phyloP scores from a whole-genome alignment of 2,797 vertebrate genomes.

The Pristis pectinata region DNA sequence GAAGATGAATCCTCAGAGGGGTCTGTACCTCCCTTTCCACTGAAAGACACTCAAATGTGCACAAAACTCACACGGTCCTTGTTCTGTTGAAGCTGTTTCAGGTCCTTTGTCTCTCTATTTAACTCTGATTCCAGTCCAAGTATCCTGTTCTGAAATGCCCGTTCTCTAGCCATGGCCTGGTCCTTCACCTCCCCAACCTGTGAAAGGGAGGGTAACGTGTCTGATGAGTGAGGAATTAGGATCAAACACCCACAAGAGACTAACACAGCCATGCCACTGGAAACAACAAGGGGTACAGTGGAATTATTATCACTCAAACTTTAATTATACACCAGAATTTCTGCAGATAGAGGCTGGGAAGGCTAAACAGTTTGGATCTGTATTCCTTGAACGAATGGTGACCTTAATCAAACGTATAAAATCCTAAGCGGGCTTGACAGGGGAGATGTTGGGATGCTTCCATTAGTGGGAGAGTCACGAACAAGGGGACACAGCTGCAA shows the following conservation, averaged over 20 bases:
- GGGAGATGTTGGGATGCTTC: too few relatives aligned
- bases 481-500: too few relatives aligned
- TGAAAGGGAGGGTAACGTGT: conserved; percentile 40
- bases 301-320: not conserved
- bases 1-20: too few relatives aligned
- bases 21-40: not conserved
- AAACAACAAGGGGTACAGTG: not conserved
- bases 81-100: conserved; percentile 59
- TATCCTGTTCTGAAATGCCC: conserved; percentile 64
- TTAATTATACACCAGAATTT: not conserved
- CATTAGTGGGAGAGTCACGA: too few relatives aligned
- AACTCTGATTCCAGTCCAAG: conserved; percentile 68
- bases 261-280: too few relatives aligned
- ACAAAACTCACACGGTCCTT: conserved; percentile 63
- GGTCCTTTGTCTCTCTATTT: conserved; percentile 61
- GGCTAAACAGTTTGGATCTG: too few relatives aligned
- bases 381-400: too few relatives aligned
- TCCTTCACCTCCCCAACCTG: conserved; percentile 69
- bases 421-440: too few relatives aligned
- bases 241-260: not conserved
- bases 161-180: conserved; percentile 59
- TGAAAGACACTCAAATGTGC: not conserved
- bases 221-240: not conserved
- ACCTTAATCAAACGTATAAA: too few relatives aligned
- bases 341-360: not conserved